phyloP scores from a whole-genome alignment of 2,797 vertebrate genomes.

The Ctenopoma kingsleyae region DNA sequence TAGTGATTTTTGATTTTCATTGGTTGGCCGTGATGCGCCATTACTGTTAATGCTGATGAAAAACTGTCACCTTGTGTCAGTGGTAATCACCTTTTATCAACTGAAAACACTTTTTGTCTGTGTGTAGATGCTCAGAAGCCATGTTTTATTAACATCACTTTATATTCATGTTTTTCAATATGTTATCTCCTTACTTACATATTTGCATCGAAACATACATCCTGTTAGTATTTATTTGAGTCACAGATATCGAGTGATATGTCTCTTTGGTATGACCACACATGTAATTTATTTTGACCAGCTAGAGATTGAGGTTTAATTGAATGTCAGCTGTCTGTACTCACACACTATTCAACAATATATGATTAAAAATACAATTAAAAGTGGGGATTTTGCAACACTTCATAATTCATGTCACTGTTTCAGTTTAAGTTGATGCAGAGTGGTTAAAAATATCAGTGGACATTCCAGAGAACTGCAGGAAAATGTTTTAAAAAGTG shows the following conservation, averaged over 20 bases:
- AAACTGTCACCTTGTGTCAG: conserved; percentile 46
- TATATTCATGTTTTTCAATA: conserved; percentile 12
- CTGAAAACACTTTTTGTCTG: conserved; percentile 44
- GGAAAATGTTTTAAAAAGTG: conserved; percentile 22
- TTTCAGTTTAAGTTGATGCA: conserved; percentile 11
- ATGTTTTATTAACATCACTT: conserved; percentile 55
- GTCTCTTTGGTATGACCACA: conserved; percentile 21
- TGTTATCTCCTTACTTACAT: conserved; percentile 23
- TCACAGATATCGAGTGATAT: conserved; percentile 30
- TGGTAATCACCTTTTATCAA: conserved; percentile 36
- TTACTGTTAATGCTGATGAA: conserved; percentile 23
- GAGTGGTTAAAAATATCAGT: conserved; percentile 7
- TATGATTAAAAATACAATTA: conserved; percentile 2
- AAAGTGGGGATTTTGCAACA: background rate
- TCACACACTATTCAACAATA: conserved; percentile 3
- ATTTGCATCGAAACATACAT: conserved; percentile 35
- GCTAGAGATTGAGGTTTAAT: background rate
- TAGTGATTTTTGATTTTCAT: conserved; percentile 18
- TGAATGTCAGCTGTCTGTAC: conserved; percentile 1
- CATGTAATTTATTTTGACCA: background rate
- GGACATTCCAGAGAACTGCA: conserved; percentile 20
- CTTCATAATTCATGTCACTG: background rate
- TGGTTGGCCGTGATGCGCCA: conserved; percentile 20
- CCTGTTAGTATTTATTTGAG: conserved; percentile 64
- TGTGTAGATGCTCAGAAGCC: conserved; percentile 58